A percentile compares a stretch with the other conserved stretches of the same genome.
These are phyloP conservation scores for Epicauta chinensis DNA, from an alignment of 1,140 invertebrate genomes.

Conservation along the genomic window DNA sequence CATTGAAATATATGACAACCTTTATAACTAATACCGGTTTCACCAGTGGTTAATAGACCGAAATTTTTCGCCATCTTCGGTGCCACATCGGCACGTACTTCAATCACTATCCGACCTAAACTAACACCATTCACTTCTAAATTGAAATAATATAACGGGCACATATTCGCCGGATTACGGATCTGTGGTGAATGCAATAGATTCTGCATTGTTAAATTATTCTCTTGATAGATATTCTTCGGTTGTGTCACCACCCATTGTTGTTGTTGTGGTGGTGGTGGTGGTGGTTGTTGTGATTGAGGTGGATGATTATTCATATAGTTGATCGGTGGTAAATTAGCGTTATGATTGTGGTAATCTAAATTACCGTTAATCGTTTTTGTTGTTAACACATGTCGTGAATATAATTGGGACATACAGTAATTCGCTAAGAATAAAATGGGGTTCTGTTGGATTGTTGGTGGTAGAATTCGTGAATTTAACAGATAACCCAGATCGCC, in stretches of 20 bases:
- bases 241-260: constrained; percentile 40
- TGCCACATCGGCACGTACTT: constrained; percentile 76
- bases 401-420: constrained; percentile 66
- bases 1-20: constrained; percentile 76
- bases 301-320: constrained; percentile 39
- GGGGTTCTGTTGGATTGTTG: constrained; percentile 48
- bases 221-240: constrained; percentile 37
- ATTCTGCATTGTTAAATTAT: constrained; percentile 37
- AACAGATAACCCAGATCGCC: constrained; percentile 18
- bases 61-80: constrained; percentile 92
- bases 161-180: constrained; percentile 48
- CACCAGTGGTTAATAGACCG: constrained; percentile 68
- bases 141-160: constrained; percentile 70
- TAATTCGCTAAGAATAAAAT: constrained; percentile 67
- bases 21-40: constrained; percentile 70
- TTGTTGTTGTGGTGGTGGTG: constrained; percentile 26
- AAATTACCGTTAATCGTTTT: constrained; percentile 51
- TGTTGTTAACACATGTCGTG: constrained; percentile 56
- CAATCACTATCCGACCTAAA: constrained; percentile 71
- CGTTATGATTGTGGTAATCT: constrained; percentile 47
- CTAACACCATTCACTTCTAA: constrained; percentile 66
- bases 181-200: constrained; percentile 44
- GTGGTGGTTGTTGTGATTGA: not conserved
- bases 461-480: constrained; percentile 42
- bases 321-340: constrained; percentile 40